A percentile compares a stretch with the other conserved stretches of the same genome.
phyloP scores from a whole-genome alignment of 2,888 invertebrate species.

The Hylaea fasciaria region DNA sequence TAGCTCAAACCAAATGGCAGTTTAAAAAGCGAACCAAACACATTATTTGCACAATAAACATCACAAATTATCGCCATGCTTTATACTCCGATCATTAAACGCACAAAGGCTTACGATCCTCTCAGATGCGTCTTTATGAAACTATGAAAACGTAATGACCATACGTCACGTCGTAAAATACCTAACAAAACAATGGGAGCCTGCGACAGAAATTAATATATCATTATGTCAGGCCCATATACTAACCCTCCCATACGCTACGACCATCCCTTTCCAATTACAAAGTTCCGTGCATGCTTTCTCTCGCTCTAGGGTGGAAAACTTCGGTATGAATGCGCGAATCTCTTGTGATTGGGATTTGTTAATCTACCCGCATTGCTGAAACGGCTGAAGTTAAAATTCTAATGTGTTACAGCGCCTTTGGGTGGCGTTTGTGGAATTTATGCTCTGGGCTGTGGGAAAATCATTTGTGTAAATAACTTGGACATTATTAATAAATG shows the following conservation, averaged over 20 bases:
- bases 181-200: conserved; percentile 82
- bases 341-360: conserved; percentile 81
- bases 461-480: conserved; percentile 6
- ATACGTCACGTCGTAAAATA: conserved; percentile 82
- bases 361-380: conserved; percentile 70
- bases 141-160: conserved; percentile 85
- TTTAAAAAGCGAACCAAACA: conserved; percentile 34
- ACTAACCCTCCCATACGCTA: conserved; percentile 59
- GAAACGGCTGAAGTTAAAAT: conserved; percentile 75
- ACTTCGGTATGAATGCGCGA: conserved; percentile 74
- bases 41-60: conserved; percentile 47
- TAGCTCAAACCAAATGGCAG: conserved; percentile 6
- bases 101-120: conserved; percentile 66
- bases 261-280: conserved; percentile 50
- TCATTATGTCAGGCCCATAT: conserved; percentile 84
- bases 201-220: conserved; percentile 84
- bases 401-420: conserved; percentile 73
- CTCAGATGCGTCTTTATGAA: conserved; percentile 77
- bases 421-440: conserved; percentile 48
- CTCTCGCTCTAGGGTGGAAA: conserved; percentile 66
- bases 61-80: conserved; percentile 67
- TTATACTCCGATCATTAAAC: conserved; percentile 74
- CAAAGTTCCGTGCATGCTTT: conserved; percentile 22
- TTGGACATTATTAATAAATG: background rate
- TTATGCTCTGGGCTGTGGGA: conserved; percentile 13